phyloP scores from a whole-genome alignment of 2,888 invertebrate species.

The Scaptomyza reducta region DNA sequence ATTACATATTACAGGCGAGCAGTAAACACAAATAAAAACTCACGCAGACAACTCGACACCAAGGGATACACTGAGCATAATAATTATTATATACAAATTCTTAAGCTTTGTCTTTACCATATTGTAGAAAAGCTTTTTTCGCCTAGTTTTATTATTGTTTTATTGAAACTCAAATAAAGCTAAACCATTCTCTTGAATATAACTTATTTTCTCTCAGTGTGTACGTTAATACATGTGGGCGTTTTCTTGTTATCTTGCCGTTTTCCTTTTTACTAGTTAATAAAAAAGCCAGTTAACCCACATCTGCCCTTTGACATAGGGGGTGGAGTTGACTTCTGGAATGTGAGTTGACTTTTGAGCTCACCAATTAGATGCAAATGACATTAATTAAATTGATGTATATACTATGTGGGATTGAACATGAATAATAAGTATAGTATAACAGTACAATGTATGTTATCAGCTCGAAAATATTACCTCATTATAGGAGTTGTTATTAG shows the following conservation, averaged over 20 bases:
- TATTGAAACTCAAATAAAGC: no score
- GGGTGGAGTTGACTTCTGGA: slow-evolving; percentile 19
- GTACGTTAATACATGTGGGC: slow-evolving; percentile 39
- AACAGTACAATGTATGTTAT: slow-evolving; percentile 26
- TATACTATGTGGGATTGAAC: neutral
- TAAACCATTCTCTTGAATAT: no score
- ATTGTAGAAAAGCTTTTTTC: no score
- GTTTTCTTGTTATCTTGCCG: slow-evolving; percentile 31
- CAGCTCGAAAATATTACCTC: slow-evolving; percentile 11
- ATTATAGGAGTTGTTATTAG: slow-evolving; percentile 8
- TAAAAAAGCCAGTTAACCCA: slow-evolving; percentile 3
- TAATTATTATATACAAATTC: neutral
- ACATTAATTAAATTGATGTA: slow-evolving; percentile 30
- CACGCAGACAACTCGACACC: slow-evolving; percentile 1
- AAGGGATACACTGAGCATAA: neutral
- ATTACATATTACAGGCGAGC: neutral
- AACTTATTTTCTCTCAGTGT: neutral
- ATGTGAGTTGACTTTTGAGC: slow-evolving; percentile 37
- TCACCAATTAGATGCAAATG: slow-evolving; percentile 35
- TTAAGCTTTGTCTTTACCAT: no score
- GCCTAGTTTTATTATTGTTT: no score
- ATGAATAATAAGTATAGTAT: slow-evolving; percentile 5
- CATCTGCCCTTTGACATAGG: slow-evolving; percentile 31
- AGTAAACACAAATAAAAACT: slow-evolving; percentile 1
- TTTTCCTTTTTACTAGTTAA: slow-evolving; percentile 1